These are phyloP conservation scores for Agrotis puta DNA, from an alignment of 2,888 invertebrate genomes.

Conservation along the genomic window DNA sequence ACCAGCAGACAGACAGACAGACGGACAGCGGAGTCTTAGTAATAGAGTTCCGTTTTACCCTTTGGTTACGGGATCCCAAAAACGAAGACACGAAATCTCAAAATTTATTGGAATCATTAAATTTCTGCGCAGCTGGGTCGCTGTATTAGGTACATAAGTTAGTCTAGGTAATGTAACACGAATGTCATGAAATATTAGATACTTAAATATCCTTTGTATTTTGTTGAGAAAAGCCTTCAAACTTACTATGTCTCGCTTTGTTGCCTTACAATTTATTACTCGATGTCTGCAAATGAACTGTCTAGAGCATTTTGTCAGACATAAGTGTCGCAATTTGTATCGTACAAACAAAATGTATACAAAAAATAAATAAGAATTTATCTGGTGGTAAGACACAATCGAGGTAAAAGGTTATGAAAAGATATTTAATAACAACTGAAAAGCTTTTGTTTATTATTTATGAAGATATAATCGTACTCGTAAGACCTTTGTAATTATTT, in stretches of 20 bases:
- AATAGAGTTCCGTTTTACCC: too few relatives aligned
- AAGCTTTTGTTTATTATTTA: neutral
- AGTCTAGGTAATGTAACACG: too few relatives aligned
- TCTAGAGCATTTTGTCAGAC: constrained; percentile 2
- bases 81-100: too few relatives aligned
- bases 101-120: neutral
- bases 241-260: neutral
- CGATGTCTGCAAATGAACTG: constrained; percentile 26
- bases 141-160: constrained; percentile 1
- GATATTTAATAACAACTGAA: constrained; percentile 9
- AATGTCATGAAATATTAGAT: neutral
- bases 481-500: neutral
- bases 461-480: neutral
- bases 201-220: constrained; percentile 1
- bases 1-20: too few relatives aligned
- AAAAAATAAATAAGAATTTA: constrained; percentile 11
- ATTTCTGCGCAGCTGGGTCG: neutral
- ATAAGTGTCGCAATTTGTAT: constrained; percentile 35
- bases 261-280: constrained; percentile 14
- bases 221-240: constrained; percentile 1
- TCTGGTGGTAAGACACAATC: neutral
- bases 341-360: neutral
- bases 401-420: constrained; percentile 8
- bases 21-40: too few relatives aligned
- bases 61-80: too few relatives aligned